Base-by-base conservation (phyloP, 2,797 vertebrate genomes). In the Falco cherrug region DNA sequence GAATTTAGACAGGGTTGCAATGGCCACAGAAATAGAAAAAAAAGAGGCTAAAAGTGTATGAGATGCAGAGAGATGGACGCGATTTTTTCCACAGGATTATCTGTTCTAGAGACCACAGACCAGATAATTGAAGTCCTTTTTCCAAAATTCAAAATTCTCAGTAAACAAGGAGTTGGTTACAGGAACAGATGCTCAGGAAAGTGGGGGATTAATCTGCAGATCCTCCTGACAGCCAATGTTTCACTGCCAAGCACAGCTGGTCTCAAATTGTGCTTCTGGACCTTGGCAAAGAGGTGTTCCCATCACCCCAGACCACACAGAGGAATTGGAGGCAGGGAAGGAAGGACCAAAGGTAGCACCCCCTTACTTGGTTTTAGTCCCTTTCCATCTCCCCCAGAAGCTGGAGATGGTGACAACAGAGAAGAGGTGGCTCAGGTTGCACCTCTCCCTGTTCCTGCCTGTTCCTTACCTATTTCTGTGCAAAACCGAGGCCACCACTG, bases 181-280 rank as follows among this genome's bases (percentile, higher is more conserved):
- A 37, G 39, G 77, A 97, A 97, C 91, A 98, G 96, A 94, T 88
- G 60, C 95, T 97, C 91, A 78, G 90, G 82, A 92, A 96, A 96
- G 92, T 60, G 89, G 56, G 79, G 90, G 95, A 97, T 97, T 97
- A 95, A 89, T 90, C 94, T 82, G 90, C 89, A 97, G 96, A 97
- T 96, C 95, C 93, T 96, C 84, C 89, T 83, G 68, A 95, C 96
- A 97, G 87, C 47, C 50, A 63, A 29, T 77, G 54, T 57, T 96
- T 78, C 39, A 19, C 67, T 89, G 95, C 95, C 90, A 93, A 65
- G 86, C 89, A 88, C 75, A 90, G 77, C 93, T 86, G 78, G 59
- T 63, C 83, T 87, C 94, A 71, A 53, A 51, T 13, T 29, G 5
- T 22, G 75, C 77, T 77, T 31, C 25, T 1, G 5, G 18, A 85